These are phyloP conservation scores for Exaiptasia diaphana DNA, from an alignment of 64 coral and sea anemone genomes.

Conservation along the genomic window DNA sequence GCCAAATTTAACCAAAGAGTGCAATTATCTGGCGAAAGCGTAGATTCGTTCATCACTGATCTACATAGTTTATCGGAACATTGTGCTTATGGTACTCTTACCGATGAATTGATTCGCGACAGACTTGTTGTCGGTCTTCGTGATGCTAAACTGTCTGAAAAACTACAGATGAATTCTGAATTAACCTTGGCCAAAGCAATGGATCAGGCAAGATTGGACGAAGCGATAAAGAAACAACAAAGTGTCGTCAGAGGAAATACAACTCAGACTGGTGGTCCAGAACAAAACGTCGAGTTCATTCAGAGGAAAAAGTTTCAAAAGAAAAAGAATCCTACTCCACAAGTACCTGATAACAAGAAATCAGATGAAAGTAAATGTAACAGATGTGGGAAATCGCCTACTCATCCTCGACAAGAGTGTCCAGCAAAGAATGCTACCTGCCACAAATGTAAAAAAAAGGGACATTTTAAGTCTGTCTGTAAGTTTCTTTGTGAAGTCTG, in stretches of 20 bases:
- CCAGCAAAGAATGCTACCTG: neutral
- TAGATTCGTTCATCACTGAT: conserved; percentile 27
- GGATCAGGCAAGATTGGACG: conserved; percentile 18
- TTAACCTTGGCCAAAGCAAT: conserved; percentile 47
- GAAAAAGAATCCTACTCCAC: neutral
- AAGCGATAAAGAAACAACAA: conserved; percentile 57
- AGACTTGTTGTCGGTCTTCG: conserved; percentile 36
- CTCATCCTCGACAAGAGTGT: conserved; percentile 21
- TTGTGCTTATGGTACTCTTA: conserved; percentile 32
- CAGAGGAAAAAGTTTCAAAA: conserved; percentile 3
- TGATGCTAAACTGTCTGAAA: conserved; percentile 44
- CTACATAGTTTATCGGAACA: conserved; percentile 40
- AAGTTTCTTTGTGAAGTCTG: neutral
- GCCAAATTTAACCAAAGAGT: conserved; percentile 47
- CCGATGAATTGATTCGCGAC: conserved; percentile 56
- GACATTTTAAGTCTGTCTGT: conserved; percentile 20
- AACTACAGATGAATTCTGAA: conserved; percentile 44
- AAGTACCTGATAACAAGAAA: neutral
- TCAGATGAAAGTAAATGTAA: neutral
- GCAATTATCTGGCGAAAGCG: conserved; percentile 22
- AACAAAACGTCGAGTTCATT: neutral
- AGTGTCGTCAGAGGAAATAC: conserved; percentile 7
- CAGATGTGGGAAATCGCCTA: conserved; percentile 1
- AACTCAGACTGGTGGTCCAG: neutral
- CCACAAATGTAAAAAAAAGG: neutral